Evolutionary conservation across 1,140 invertebrate genomes (phyloP).

Genomic region (Drosophila gunungcola): DNA sequence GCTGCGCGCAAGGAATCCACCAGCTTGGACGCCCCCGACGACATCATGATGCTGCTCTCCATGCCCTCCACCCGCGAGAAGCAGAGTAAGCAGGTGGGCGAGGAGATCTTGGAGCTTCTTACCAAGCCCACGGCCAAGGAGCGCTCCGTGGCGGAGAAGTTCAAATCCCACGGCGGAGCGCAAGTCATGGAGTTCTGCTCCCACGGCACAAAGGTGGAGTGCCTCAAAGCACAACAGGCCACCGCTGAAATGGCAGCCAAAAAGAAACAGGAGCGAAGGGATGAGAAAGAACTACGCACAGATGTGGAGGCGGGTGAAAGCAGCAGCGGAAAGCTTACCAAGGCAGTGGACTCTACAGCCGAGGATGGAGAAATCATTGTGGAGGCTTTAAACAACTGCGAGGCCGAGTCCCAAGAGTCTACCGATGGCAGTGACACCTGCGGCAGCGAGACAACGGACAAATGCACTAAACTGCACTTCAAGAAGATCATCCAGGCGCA

Average conservation of each 20-base stretch:
- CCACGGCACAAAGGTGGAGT: constrained; percentile 96
- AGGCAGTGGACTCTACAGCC: constrained; percentile 25
- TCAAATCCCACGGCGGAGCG: constrained; percentile 96
- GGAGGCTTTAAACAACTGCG: constrained; percentile 54
- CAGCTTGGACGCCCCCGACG: constrained; percentile 86
- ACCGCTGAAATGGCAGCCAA: constrained; percentile 84
- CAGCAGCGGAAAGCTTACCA: constrained; percentile 40
- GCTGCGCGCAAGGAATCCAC: constrained; percentile 83
- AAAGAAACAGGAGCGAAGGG: constrained; percentile 74
- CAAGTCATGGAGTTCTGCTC: constrained; percentile 98
- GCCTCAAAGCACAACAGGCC: constrained; percentile 88
- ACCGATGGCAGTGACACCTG: constrained; percentile 66
- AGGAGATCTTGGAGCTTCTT: constrained; percentile 97
- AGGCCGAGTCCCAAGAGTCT: constrained; percentile 67
- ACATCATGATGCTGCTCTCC: constrained; percentile 92
- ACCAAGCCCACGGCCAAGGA: constrained; percentile 99
- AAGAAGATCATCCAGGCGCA: constrained; percentile 98
- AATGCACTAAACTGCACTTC: constrained; percentile 97
- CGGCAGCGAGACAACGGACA: constrained; percentile 53
- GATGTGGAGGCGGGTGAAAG: constrained; percentile 5
- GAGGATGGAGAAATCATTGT: constrained; percentile 77
- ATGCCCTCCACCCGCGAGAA: constrained; percentile 97
- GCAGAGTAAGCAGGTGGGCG: constrained; percentile 97
- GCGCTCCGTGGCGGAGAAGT: constrained; percentile 95
- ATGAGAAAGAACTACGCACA: constrained; percentile 74